Evolutionary conservation across 2,888 invertebrate genomes (phyloP), one percentile per base, ranked within the genome.

Genomic region (Drosophila sordidula): DNA sequence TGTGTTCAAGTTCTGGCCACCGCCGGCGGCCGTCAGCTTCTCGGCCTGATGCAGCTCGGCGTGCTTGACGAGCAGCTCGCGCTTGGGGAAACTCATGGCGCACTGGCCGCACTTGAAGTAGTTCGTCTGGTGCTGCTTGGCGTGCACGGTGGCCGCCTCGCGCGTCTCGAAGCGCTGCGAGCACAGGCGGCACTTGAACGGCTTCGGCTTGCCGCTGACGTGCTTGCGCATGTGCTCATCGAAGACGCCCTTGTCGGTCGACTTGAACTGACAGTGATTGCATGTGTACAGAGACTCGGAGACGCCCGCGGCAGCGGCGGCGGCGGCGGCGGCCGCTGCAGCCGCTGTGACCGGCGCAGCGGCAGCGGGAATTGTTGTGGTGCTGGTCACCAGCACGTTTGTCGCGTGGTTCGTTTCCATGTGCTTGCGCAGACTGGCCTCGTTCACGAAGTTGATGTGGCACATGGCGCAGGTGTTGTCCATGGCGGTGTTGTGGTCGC

Each of bases 121-220:
- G 71, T 91, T 92, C 8, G 92, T 90, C 79, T 92, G 92, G 90
- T 93, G 93, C 52, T 91, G 90, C 74, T 92, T 92, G 64, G 93
- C 92, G 57, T 93, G 93, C 57, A 91, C 87, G 18, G 91, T 91
- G 41, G 93, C 92, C 26, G 91, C 91, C 57, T 92, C 92, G 25
- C 92, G 90, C 0, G 92, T 92, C 76, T 92, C 92, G 64, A 92
- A 93, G 6, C 92, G 90, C 41, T 91, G 90, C 36, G 92, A 91
- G 67, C 93, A 93, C n/a, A 93, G 80, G 1, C 92, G 91, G 78
- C 93, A 93, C 80, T 93, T 93, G 63, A 93, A 93, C n/a, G 92
- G 93, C 68, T 92, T 92, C n/a, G 92, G 90, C 64, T 92, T 92
- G 25, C 75, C 77, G 16, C 75, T 78, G 16, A 90, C 76, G 73